A percentile compares a stretch with the other conserved stretches of the same genome.
These are phyloP conservation scores for Gila robusta DNA, from an alignment of 2,797 vertebrate genomes.

Conservation along the genomic window DNA sequence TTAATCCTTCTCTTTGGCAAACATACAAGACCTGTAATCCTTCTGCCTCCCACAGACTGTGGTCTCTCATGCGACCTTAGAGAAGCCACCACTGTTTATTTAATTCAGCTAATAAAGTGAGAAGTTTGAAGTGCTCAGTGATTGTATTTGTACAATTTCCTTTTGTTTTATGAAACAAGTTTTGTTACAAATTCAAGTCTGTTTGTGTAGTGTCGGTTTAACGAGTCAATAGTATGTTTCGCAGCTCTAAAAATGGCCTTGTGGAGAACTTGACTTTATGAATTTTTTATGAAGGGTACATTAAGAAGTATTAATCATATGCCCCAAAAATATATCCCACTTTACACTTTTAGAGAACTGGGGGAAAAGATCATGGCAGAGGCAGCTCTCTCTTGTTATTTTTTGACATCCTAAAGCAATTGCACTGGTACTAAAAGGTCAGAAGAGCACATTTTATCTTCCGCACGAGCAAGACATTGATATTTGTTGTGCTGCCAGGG, in stretches of 20 bases:
- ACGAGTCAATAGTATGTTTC: background rate
- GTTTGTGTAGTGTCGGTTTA: background rate
- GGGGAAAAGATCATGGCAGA: background rate
- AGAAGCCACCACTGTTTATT: slow-evolving; percentile 23
- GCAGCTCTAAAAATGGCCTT: background rate
- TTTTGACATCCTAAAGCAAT: background rate
- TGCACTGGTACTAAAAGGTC: background rate
- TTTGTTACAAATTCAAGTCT: background rate
- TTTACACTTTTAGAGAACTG: background rate
- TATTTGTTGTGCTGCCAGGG: background rate
- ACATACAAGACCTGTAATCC: slow-evolving; percentile 44
- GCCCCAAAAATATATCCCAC: background rate
- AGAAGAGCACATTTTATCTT: background rate
- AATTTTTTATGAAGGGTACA: background rate
- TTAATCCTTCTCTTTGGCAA: slow-evolving; percentile 51
- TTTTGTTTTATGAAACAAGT: background rate
- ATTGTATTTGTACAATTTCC: background rate
- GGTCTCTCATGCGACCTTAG: slow-evolving; percentile 23
- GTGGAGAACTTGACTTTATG: slow-evolving; percentile 8
- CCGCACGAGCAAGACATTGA: background rate
- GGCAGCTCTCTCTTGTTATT: background rate
- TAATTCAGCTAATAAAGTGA: background rate
- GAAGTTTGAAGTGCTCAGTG: background rate
- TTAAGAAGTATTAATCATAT: background rate
- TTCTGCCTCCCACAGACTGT: slow-evolving; percentile 15